Percentiles rank a stretch among this genome's conserved stretches.
Evolutionary conservation across 2,888 invertebrate species (phyloP).

Genomic region (Cryptophagus acutangulus): DNA sequence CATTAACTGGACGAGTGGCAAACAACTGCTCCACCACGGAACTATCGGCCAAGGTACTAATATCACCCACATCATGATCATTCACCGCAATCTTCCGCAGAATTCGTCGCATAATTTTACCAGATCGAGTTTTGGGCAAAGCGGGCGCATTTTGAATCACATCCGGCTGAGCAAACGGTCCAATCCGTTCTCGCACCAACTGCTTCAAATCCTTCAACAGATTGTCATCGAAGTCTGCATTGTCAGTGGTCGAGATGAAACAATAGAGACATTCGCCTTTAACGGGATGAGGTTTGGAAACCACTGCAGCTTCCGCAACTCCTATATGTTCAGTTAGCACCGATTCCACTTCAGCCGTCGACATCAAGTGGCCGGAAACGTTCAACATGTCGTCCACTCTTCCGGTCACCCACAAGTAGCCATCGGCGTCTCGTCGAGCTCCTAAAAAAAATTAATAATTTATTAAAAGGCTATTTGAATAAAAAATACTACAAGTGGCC

Average conservation of each 20-base stretch:
- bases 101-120: conserved; percentile 96
- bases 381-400: conserved; percentile 98
- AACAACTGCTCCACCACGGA: conserved; percentile 79
- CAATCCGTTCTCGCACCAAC: conserved; percentile 83
- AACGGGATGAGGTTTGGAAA: conserved; percentile 87
- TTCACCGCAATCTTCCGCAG: conserved; percentile 88
- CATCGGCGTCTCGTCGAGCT: conserved; percentile 85
- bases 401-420: conserved; percentile 94
- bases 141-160: conserved; percentile 90
- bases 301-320: conserved; percentile 94
- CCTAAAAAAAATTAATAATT: conserved; percentile 62
- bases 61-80: conserved; percentile 87
- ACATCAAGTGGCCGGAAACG: conserved; percentile 96
- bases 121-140: conserved; percentile 94
- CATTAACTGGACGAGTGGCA: conserved; percentile 57
- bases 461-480: conserved; percentile 5
- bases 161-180: conserved; percentile 94
- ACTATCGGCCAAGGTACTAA: conserved; percentile 90
- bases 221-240: conserved; percentile 62
- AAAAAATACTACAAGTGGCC: too few species aligned
- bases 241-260: conserved; percentile 88
- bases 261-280: conserved; percentile 98
- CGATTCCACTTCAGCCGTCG: conserved; percentile 90
- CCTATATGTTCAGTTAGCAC: conserved; percentile 71
- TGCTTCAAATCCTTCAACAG: conserved; percentile 68